Evolutionary conservation across 1,140 invertebrate genomes (phyloP), one percentile per base, ranked within the genome.

Genomic region (Drosophila suzukii): DNA sequence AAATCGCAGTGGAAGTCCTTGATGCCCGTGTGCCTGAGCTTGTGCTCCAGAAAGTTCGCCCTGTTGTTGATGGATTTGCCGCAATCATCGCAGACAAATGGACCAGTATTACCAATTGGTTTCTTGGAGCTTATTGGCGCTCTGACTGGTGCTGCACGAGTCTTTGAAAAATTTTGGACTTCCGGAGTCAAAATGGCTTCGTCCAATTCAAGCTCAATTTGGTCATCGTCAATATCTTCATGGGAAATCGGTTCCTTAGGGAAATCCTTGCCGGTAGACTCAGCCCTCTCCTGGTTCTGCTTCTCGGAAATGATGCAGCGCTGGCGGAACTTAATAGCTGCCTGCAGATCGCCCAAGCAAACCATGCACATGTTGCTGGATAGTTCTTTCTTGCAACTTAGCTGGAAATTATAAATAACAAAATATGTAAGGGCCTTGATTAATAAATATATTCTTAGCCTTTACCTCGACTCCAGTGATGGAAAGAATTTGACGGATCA

Each of bases 231-330:
- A 15, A 47, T 39, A 10, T 57, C 10, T 8, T 50, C 20, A 1
- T 11, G 8, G 1, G 10, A 0, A 10, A 12, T 30, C 13, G 38
- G 6, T 6, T 34, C 24, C 12, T 24, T 10, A 8, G 27, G 1
- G 7, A 6, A 3, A 13, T 41, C 27, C 11, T 41, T 50, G n/a
- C 6, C 17, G 6, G 1, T 4, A 4, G 27, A 12, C 6, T 55
- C 43, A 0, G 12, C 56, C 20, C 36, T 57, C 8, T 57, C 36
- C 30, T 38, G 53, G 15, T 58, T 71, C 15, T 46, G 61, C 17
- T 79, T 79, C 13, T 79, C 68, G n/a, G 76, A 62, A 11, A 68
- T 38, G 24, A 79, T 68, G 27, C 77, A 79, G 12, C 76, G 76
- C 32, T 79, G 61, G 6, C 76, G 70, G 39, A 79, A 79, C 3